A percentile compares a stretch with the other conserved stretches of the same genome.
These are phyloP conservation scores for Poeciliopsis retropinna DNA, from an alignment of 2,113 vertebrate species.

Conservation along the genomic window DNA sequence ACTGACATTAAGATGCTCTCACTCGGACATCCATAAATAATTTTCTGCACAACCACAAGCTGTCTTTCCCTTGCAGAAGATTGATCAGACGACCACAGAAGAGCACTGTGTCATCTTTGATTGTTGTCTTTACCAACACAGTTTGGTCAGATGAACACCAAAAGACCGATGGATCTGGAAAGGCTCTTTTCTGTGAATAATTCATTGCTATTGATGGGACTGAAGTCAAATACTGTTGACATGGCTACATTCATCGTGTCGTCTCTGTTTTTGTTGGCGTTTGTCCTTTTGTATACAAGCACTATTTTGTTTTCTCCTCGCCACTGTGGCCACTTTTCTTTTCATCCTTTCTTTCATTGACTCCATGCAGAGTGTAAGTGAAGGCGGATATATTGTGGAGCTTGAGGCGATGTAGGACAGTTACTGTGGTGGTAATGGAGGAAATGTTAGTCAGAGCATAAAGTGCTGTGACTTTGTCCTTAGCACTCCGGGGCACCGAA, in stretches of 20 bases:
- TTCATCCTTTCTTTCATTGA: conserved; percentile 9
- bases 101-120: background rate
- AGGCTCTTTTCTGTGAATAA: conserved; percentile 38
- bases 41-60: conserved; percentile 28
- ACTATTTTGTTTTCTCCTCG: background rate
- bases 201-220: conserved; percentile 35
- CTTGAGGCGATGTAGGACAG: conserved; percentile 51
- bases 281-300: background rate
- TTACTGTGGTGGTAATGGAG: conserved; percentile 64
- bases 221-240: conserved; percentile 24
- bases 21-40: conserved; percentile 31
- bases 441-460: conserved; percentile 61
- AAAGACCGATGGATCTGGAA: conserved; percentile 9
- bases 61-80: background rate
- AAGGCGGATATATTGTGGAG: conserved; percentile 49
- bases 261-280: conserved; percentile 18
- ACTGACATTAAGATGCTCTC: conserved; percentile 8
- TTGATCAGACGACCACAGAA: conserved; percentile 14
- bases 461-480: conserved; percentile 55
- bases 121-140: background rate
- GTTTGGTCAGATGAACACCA: background rate
- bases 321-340: conserved; percentile 21
- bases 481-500: conserved; percentile 37
- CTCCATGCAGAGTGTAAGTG: conserved; percentile 40
- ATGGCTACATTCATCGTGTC: conserved; percentile 22